Base-by-base conservation (phyloP, 2,888 invertebrate genomes). In the Trichogramma evanescens region DNA sequence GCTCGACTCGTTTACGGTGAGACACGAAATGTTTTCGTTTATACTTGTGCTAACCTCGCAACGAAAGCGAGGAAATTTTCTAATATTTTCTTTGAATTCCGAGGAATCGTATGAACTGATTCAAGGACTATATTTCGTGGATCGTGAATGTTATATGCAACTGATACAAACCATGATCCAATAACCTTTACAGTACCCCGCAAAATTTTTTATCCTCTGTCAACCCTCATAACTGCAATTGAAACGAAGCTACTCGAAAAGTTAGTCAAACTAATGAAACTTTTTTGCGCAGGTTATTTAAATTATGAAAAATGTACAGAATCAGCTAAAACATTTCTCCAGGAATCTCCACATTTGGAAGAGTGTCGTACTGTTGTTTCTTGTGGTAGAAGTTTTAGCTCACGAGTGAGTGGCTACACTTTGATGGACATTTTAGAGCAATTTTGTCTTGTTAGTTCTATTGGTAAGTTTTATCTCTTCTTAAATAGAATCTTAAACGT, bases 281-380 rank as follows among this genome's bases (percentile, higher is more conserved):
- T 43, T 51, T 5, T 13, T 48, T 51, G 5, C 9, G 41, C 26
- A 63, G 64, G 64, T 9, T 64, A 62, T 49, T 46, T 64, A 10
- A 5, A 56, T 7, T 41, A 60, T 5, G 64, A 64, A 38, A 62
- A 51, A 4, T 64, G 64, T 26, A 13, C 13, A 4, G 54, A 59
- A 50, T 10, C 64, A 42, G 64, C 62, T 46, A 59, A 53, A 51
- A 10, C 54, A 5, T 68, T 68, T 58, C 54, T 69, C 5, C 61
- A 65, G 13, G 66, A 68, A 52, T 68, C 67, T 50, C 54, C 66
- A 45, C 55, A 66, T 38, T 64, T 69, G 13, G 54, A 65, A 26
- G 69, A 68, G 53, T 68, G 69, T 58, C 65, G 68, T 0, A 62
- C 46, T 26, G 60, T 68, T 44, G 40, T 64, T 6, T 62, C 64